phyloP scores from a whole-genome alignment of 2,797 vertebrate species.

The Chloroceryle inda region DNA sequence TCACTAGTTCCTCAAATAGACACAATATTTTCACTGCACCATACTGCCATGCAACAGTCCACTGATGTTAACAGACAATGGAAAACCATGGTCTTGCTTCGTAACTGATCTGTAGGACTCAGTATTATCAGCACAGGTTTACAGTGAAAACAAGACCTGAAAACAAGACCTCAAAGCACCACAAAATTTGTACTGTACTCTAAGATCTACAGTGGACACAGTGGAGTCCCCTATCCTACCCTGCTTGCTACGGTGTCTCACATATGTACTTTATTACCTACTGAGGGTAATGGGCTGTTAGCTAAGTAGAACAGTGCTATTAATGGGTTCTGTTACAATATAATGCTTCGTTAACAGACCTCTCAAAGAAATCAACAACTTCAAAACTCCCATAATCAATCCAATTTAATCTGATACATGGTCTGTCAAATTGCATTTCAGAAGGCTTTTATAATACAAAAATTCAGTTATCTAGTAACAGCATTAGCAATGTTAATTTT shows the following conservation, averaged over 20 bases:
- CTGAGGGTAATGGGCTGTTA: slow-evolving; percentile 31
- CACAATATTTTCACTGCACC: neutral
- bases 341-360: slow-evolving; percentile 62
- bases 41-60: neutral
- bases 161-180: neutral
- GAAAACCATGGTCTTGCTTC: neutral
- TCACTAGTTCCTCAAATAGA: neutral
- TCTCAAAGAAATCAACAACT: slow-evolving; percentile 72
- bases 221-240: neutral
- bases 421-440: slow-evolving; percentile 67
- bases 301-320: slow-evolving; percentile 12
- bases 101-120: neutral
- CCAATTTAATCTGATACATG: slow-evolving; percentile 67
- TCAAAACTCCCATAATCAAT: slow-evolving; percentile 68
- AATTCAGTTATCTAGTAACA: slow-evolving; percentile 67
- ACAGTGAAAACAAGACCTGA: neutral
- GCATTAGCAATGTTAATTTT: slow-evolving; percentile 67
- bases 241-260: neutral
- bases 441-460: slow-evolving; percentile 60
- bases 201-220: neutral
- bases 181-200: neutral
- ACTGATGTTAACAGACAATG: rapidly evolving
- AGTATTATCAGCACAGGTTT: neutral
- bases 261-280: neutral
- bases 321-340: slow-evolving; percentile 57